Conservation (phyloP, 35 echinoderm and acorn worm species). For the Eucidaris tribuloides region DNA sequence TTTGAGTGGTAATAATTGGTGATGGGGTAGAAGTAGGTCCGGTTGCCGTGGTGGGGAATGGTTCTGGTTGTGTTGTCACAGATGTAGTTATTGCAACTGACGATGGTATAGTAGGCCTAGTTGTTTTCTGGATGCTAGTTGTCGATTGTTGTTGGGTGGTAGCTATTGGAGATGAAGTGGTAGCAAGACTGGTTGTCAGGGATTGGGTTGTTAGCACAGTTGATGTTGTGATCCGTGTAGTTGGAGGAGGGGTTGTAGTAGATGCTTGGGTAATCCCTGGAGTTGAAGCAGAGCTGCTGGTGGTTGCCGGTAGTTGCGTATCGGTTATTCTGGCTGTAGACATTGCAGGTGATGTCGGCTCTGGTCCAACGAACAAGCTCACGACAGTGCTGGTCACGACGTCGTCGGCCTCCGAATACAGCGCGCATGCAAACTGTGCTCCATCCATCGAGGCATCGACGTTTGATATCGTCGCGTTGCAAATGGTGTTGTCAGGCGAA, state of each 20-base stretch:
- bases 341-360: not conserved
- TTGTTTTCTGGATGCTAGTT: too few relatives aligned
- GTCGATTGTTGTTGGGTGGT: too few relatives aligned
- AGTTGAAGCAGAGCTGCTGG: not conserved
- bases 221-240: not conserved
- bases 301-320: not conserved
- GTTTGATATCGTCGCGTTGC: not conserved
- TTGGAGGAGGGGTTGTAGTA: conserved; percentile 8
- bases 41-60: too few relatives aligned
- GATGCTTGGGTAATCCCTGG: not conserved
- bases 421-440: not conserved
- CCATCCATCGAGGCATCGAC: not conserved
- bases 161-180: too few relatives aligned
- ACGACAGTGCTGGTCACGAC: not conserved
- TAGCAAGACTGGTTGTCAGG: not conserved
- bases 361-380: not conserved
- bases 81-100: not conserved
- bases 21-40: not conserved
- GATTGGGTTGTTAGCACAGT: not conserved
- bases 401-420: not conserved
- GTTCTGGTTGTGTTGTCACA: conserved; percentile 4
- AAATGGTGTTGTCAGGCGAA: not conserved
- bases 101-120: not conserved
- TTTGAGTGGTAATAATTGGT: not conserved
- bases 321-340: not conserved